Evolutionary conservation across 2,888 invertebrate genomes (phyloP).

Genomic region (Glyphotaelius pellucidus): DNA sequence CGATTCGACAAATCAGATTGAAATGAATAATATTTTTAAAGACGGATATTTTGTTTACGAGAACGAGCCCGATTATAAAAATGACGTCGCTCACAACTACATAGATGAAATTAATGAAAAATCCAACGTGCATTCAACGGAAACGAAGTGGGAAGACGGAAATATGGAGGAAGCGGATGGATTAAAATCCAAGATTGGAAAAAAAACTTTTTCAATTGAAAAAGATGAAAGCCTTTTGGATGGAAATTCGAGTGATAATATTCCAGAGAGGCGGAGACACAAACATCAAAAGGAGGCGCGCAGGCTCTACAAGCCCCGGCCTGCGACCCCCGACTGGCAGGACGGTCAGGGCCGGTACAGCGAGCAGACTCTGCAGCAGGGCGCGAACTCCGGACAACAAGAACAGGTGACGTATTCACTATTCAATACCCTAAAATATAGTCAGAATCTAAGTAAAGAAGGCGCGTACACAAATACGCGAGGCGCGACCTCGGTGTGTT

Average conservation of each 20-base stretch:
- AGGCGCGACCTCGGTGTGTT: no score
- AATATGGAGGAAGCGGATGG: conserved; percentile 6
- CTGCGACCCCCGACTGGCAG: neutral
- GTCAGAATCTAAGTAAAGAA: no score
- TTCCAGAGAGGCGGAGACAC: conserved; percentile 56
- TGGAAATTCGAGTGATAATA: conserved; percentile 32
- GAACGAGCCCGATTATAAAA: conserved; percentile 10
- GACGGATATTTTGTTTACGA: conserved; percentile 20
- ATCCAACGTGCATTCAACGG: neutral
- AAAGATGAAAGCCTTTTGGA: conserved; percentile 28
- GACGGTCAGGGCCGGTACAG: neutral
- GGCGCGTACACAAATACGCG: no score
- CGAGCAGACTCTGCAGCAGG: neutral
- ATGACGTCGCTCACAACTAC: conserved; percentile 13
- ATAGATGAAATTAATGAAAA: neutral
- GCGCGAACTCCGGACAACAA: neutral
- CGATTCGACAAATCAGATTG: neutral
- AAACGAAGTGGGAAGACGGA: conserved; percentile 3
- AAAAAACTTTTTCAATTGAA: conserved; percentile 38
- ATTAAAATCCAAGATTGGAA: conserved; percentile 24
- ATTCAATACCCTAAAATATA: no score
- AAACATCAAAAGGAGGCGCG: conserved; percentile 59
- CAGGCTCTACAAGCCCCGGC: conserved; percentile 19
- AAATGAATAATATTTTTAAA: neutral
- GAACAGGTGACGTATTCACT: neutral